phyloP scores from a whole-genome alignment of 2,888 invertebrate genomes.

The Hypolimnas misippus region DNA sequence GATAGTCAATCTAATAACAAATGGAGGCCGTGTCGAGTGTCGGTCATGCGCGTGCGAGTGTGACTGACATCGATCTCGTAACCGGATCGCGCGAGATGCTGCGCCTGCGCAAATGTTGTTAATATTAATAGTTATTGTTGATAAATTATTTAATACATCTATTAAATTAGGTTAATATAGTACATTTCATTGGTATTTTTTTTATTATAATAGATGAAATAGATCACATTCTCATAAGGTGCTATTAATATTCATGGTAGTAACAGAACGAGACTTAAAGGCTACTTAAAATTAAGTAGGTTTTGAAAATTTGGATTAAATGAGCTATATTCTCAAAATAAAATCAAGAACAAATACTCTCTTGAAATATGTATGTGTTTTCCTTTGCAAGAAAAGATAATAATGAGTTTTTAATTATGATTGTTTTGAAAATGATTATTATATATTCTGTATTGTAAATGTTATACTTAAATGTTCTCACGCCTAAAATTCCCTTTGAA shows the following conservation, averaged over 20 bases:
- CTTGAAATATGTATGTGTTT: too few relatives aligned
- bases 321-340: too few relatives aligned
- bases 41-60: slow-evolving; percentile 60
- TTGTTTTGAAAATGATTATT: too few relatives aligned
- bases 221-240: too few relatives aligned
- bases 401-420: too few relatives aligned
- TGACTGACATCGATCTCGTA: slow-evolving; percentile 66
- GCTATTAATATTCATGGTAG: too few relatives aligned
- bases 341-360: too few relatives aligned
- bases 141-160: slow-evolving; percentile 4
- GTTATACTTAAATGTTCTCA: not conserved
- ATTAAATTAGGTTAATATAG: not conserved
- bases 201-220: too few relatives aligned
- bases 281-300: too few relatives aligned
- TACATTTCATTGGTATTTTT: not conserved
- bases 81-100: slow-evolving; percentile 53
- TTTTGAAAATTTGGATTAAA: too few relatives aligned
- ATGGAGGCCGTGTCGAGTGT: slow-evolving; percentile 53
- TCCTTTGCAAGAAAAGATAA: too few relatives aligned
- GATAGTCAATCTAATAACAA: slow-evolving; percentile 25
- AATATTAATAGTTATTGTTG: slow-evolving; percentile 14
- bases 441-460: not conserved
- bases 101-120: slow-evolving; percentile 13
- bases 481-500: not conserved
- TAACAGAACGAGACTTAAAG: too few relatives aligned